Percentiles rank a stretch among this genome's conserved stretches.
These are phyloP conservation scores for Neoniphon sammara DNA, from an alignment of 2,797 vertebrate species.

Conservation along the genomic window DNA sequence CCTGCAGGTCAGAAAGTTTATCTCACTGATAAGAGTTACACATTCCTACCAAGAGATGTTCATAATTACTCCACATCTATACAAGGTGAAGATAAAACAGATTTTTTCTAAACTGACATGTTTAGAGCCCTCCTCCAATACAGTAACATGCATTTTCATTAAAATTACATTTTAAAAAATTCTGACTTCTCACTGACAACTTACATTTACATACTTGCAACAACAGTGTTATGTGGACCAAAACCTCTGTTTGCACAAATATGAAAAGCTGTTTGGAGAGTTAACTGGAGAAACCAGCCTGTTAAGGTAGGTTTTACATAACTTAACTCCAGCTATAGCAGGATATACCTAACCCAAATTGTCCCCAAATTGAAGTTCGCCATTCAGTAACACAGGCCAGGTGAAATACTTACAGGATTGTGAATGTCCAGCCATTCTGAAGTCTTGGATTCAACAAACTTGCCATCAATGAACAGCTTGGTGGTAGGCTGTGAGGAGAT, in stretches of 20 bases:
- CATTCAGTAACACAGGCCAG: background rate
- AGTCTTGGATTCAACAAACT: constrained; percentile 94
- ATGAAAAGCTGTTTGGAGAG: background rate
- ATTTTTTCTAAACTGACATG: no score
- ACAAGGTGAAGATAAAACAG: no score
- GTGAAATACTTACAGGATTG: constrained; percentile 89
- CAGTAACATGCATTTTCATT: no score
- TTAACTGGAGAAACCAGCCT: constrained; percentile 2
- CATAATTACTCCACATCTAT: no score
- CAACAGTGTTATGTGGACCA: background rate
- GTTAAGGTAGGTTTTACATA: background rate
- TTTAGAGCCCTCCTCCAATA: no score
- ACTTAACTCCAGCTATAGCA: no score
- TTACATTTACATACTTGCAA: no score
- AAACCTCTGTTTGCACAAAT: no score
- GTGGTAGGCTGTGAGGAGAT: constrained; percentile 86
- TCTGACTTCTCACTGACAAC: no score
- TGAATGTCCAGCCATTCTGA: constrained; percentile 95
- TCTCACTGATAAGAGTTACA: background rate
- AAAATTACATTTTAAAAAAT: no score
- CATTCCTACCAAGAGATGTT: background rate
- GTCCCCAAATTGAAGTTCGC: background rate
- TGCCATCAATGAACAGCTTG: constrained; percentile 96
- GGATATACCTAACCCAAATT: no score
- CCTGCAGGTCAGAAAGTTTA: no score